Evolutionary conservation across 1,140 invertebrate genomes (phyloP).

Genomic region (Homalodisca vitripennis): DNA sequence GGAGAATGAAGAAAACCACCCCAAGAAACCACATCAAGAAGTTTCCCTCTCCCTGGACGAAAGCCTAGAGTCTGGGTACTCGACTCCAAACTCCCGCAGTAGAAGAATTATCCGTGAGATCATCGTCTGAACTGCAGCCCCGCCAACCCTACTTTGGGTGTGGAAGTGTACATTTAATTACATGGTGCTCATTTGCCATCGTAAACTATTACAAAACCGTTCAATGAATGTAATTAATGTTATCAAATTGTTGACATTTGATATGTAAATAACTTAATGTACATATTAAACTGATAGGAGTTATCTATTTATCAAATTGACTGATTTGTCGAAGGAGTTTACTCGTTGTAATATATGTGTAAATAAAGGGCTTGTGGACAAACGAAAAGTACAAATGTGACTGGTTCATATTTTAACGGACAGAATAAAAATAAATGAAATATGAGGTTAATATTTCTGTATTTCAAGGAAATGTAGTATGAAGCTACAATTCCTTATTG

Average conservation of each 20-base stretch:
- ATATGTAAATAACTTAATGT: slow-evolving; percentile 9
- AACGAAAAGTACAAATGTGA: background rate
- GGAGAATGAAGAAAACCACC: slow-evolving; percentile 47
- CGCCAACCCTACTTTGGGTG: background rate
- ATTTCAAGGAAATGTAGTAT: slow-evolving; percentile 14
- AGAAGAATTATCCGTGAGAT: slow-evolving; percentile 90
- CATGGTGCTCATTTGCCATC: slow-evolving; percentile 5
- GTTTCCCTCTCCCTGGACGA: slow-evolving; percentile 87
- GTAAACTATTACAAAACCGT: background rate
- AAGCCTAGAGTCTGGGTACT: slow-evolving; percentile 88
- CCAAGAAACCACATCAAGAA: slow-evolving; percentile 67
- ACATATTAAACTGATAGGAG: background rate
- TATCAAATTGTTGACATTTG: slow-evolving; percentile 7
- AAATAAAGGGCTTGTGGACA: background rate
- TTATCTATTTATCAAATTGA: slow-evolving; percentile 16
- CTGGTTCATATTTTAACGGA: background rate
- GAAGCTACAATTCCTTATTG: slow-evolving; percentile 14
- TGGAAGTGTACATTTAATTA: background rate
- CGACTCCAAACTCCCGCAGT: slow-evolving; percentile 86
- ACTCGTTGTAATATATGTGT: background rate
- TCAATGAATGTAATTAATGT: slow-evolving; percentile 22
- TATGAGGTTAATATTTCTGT: background rate
- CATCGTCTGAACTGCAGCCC: slow-evolving; percentile 82
- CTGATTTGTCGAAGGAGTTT: background rate
- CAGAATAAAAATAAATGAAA: background rate